Base-by-base conservation (phyloP, 2,888 invertebrate genomes). In the Cabera pusaria region DNA sequence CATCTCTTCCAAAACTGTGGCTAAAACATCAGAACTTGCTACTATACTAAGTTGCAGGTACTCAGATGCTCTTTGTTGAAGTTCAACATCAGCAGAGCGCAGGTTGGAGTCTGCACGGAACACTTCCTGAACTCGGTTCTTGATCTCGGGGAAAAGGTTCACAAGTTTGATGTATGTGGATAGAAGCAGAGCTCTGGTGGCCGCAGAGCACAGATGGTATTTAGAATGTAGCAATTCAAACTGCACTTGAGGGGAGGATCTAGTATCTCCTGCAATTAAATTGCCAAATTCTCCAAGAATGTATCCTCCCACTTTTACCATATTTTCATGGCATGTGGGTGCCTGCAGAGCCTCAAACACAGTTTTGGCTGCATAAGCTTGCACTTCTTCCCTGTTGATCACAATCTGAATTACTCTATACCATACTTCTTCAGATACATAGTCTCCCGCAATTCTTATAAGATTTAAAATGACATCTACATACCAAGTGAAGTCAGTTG, bases 301-400 rank as follows among this genome's bases (percentile, higher is more conserved):
- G 69, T 99, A 99, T 33, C 99, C 99, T 44, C 99, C 99, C 35
- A 99, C 99, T 92, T 99, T 99, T 1, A 99, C 99, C 99, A 99
- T 99, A 80, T 99, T 99, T 86, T 99, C 99, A 79, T 99, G 99
- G 71, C 99, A 99, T 11, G 99, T 99, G 8, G 99, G 98, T 16
- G 98, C 98, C 90, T 99, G 98, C 33, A 99, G 88, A 38, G 98
- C 98, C 90, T 99, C 99, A 90, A 99, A 99, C 10, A 99, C 99
- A 34, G 99, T 99, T 90, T 99, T 99, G 28, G 99, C 99, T 44
- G 99, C 99, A 90, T 99, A 99, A 8, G 98, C 99, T 87, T 99
- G 99, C 1, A 99, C 99, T 87, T 99, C 99, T 77, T 99, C 99
- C 64, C 99, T 93, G 78, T 99, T 99, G 55, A 99, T 99, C 17